These are phyloP conservation scores for Charina bottae DNA, from an alignment of 2,113 vertebrate genomes.

Conservation along the genomic window DNA sequence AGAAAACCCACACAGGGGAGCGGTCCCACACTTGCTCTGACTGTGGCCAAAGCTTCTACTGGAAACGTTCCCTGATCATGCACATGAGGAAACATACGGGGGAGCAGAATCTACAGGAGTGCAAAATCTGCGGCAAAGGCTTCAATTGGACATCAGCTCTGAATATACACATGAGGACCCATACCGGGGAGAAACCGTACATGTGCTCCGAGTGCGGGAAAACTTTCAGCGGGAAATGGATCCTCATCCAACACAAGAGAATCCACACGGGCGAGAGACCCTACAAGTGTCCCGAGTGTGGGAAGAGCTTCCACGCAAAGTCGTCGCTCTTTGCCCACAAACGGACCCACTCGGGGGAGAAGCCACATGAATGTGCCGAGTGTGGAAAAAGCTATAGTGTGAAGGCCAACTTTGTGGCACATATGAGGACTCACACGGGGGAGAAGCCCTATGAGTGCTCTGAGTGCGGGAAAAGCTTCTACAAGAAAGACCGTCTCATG, in stretches of 20 bases:
- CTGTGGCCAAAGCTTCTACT: conserved; percentile 39
- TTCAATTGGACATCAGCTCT: conserved; percentile 67
- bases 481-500: conserved; percentile 44
- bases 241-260: conserved; percentile 67
- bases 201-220: conserved; percentile 57
- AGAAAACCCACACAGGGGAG: conserved; percentile 42
- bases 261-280: conserved; percentile 70
- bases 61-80: conserved; percentile 51
- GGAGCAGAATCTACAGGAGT: conserved; percentile 62
- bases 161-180: conserved; percentile 66
- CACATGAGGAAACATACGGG: conserved; percentile 47
- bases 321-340: conserved; percentile 48
- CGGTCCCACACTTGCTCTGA: conserved; percentile 25
- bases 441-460: conserved; percentile 36
- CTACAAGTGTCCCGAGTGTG: conserved; percentile 63
- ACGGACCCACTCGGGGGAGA: conserved; percentile 66
- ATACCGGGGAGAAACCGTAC: conserved; percentile 67
- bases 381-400: conserved; percentile 81
- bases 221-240: conserved; percentile 49
- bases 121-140: conserved; percentile 65
- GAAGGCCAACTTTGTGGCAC: conserved; percentile 80
- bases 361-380: conserved; percentile 68
- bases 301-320: conserved; percentile 58
- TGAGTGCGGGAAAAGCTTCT: conserved; percentile 54
- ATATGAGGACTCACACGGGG: conserved; percentile 68